Evolutionary conservation across 2,888 invertebrate species (phyloP), one percentile per base, ranked within the genome.

Genomic region (Thyatira batis): DNA sequence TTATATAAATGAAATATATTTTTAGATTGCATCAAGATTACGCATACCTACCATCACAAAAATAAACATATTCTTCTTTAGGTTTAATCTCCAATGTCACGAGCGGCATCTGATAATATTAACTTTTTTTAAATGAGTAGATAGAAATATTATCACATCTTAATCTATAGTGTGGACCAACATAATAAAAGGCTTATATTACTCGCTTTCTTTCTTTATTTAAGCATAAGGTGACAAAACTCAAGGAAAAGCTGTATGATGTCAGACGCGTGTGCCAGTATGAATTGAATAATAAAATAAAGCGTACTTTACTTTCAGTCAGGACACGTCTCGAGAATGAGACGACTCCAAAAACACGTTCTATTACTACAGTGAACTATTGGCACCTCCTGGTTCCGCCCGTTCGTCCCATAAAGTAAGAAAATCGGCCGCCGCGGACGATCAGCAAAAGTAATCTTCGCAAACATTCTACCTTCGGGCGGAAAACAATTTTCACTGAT

Each of bases 401-500:
- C 61, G 76, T 73, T 79, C 72, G 70, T 73, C 68, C 71, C 78
- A 76, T 81, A 80, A 78, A 80, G 65, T 75, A 72, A 70, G 80
- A 77, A 80, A 80, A 80, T 79, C 80, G 81, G 73, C 79, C 75
- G 69, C 81, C 62, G 69, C 69, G 73, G 74, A 69, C 78, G 81
- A 81, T 83, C 79, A 78, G 72, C 73, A 67, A 80, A 82, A 80
- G 83, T 84, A 84, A 84, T 84, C 78, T 80, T 77, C 72, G 74
- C 78, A 74, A 78, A 78, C 82, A 82, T 82, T 78, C 76, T 78
- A 78, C 78, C 81, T 77, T 71, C 66, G 64, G 73, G 76, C 80
- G 80, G 73, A 74, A 82, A 83, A 82, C 84, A 84, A 83, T 84
- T 83, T 83, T 73, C 77, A 71, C 78, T 78, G 78, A 80, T 80